Evolutionary conservation across 2,113 vertebrate genomes (phyloP), one percentile per base, ranked within the genome.

Genomic region (Theristicus caerulescens): DNA sequence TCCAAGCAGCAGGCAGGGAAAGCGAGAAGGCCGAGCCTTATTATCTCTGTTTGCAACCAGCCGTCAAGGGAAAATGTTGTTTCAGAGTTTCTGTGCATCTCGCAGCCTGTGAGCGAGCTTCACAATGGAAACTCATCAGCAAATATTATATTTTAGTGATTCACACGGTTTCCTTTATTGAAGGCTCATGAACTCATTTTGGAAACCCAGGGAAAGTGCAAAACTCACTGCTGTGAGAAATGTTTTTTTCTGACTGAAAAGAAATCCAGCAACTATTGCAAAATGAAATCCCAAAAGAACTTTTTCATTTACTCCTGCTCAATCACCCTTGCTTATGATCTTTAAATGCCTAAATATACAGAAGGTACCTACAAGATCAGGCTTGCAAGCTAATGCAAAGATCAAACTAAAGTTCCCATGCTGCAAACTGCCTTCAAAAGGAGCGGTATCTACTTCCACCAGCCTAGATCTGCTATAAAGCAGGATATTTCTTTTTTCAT

Each of bases 21-120:
- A 61, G 86, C 44, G 29, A 18, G 7, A 18, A 46, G 22, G 62
- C 82, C 34, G 47, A 38, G 62, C 64, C 14, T 22, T 54, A 0
- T 64, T 27, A 7, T 9, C 52, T 32, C 44, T 18, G 32, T 61
- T 71, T 32, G 71, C 61, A 71, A 14, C 32, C 87, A 55, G 65
- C 19, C 59, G 0, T 9, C 3, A 5, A 21, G 82, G 52, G 40
- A 24, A 15, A 47, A 16, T 0, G n/a, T 4, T 16, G 5, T 1
- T 62, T 42, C 34, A 26, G 38, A 16, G 5, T 52, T 42, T n/a
- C 44, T 26, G 40, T 13, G 61, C 52, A 9, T 64, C 70, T 79
- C 5, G 0, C 62, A 64, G 84, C 55, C 94, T 17, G 59, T 0
- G 6, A 84, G 54, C 0, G 1, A 59, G 36, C 61, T 36, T 6